Evolutionary conservation across 2,888 invertebrate genomes (phyloP), one percentile per base, ranked within the genome.

Genomic region (Rhagium mordax): DNA sequence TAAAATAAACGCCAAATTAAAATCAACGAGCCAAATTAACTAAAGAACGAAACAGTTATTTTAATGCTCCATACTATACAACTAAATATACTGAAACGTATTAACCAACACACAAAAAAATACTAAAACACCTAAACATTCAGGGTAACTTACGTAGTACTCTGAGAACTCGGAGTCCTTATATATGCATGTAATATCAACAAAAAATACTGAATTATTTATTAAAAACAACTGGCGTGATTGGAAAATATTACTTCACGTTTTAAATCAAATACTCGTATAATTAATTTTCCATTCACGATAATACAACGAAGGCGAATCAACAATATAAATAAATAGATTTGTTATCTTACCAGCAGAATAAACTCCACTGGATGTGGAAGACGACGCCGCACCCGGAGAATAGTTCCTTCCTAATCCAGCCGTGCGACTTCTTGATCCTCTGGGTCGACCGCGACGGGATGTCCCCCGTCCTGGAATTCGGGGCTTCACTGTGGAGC

Each of bases 391-490:
- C 8, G n/a, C 29, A 20, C 27, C 72, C 15, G 53, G 59, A 1
- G 76, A 60, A 51, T 27, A 59, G 64, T 71, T 74, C 66, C 89
- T 83, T 57, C 88, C 88, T 82, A 85, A 86, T 78, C 85, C 89
- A 79, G 84, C 91, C 60, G 91, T 90, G 80, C 79, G 72, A 71
- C 94, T 90, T 21, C 81, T 75, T 8, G 81, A 79, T 70, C 95
- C 95, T 64, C 95, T 90, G 61, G 95, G 95, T 59, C 95, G 89
- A 0, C 95, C 95, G 16, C 95, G 91, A 82, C 93, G 91, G 1
- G 93, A 91, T 59, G 91, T 90, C 33, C 93, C 92, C 16, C 91
- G 86, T 13, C 88, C 86, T 16, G 87, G 85, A 48, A 87, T 84
- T 55, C 90, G 87, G 67, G 89, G 87, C 72, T 89, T 87, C 8